Evolutionary conservation across 2,797 vertebrate species (phyloP).

Genomic region (Etheostoma perlongum): DNA sequence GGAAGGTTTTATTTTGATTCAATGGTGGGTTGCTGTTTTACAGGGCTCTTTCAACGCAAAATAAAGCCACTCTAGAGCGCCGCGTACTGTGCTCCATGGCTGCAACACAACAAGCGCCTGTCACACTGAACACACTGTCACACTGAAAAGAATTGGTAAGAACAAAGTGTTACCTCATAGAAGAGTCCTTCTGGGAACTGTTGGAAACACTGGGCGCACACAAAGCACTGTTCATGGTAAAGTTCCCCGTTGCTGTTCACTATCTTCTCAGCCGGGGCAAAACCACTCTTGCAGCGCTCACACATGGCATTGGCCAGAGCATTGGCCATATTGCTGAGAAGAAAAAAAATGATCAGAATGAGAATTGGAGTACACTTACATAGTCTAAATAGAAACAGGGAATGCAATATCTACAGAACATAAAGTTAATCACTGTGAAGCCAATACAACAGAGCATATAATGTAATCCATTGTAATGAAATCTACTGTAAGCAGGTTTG

Average conservation of each 20-base stretch:
- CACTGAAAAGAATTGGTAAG: neutral
- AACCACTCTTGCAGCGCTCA: slow-evolving; percentile 94
- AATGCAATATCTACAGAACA: neutral
- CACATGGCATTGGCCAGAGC: slow-evolving; percentile 96
- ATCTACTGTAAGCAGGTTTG: neutral
- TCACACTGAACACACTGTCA: too few relatives aligned
- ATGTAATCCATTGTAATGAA: too few relatives aligned
- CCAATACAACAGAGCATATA: neutral
- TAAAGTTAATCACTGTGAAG: neutral
- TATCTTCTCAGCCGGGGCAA: slow-evolving; percentile 94
- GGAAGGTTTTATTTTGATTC: too few relatives aligned
- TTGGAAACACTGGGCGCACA: slow-evolving; percentile 98
- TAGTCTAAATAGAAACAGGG: neutral
- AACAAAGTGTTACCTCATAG: slow-evolving; percentile 89
- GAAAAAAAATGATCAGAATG: neutral
- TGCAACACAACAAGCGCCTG: too few relatives aligned
- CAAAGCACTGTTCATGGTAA: slow-evolving; percentile 97
- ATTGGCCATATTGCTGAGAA: slow-evolving; percentile 96
- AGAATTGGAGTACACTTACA: neutral
- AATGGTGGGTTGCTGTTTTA: too few relatives aligned
- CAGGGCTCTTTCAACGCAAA: too few relatives aligned
- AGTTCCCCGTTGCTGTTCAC: slow-evolving; percentile 98
- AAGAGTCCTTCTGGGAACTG: slow-evolving; percentile 98
- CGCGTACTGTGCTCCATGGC: too few relatives aligned
- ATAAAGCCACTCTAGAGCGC: too few relatives aligned